Evolutionary conservation across 1,140 invertebrate genomes (phyloP), one percentile per base, ranked within the genome.

Genomic region (Piezodorus guildinii): DNA sequence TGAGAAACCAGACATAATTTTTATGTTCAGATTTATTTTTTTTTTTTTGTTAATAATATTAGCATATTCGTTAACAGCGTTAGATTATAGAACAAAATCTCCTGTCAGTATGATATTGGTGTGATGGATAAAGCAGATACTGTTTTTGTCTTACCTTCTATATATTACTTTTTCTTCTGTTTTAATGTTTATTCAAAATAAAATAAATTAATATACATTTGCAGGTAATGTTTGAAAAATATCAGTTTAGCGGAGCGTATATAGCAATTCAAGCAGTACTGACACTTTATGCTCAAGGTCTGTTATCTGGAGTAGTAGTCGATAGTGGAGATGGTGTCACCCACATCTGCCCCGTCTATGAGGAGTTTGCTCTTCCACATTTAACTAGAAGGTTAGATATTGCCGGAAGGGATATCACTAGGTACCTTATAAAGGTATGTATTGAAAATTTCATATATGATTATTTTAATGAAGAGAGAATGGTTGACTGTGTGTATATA

Each of bases 271-370:
- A 97, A 76, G 97, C 97, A 44, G 96, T 99, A 54, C 78, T 99
- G 23, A 98, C 97, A 1, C 77, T 99, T 30, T 99, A 99, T 75
- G 96, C 97, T 64, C 96, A 99, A 83, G 97, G 94, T 66, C 79
- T 99, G 2, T 82, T 98, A 19, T 98, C 94, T 54, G 97, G 97
- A 49, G 95, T 99, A 14, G 97, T 99, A 0, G 92, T 99, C 1
- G 97, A 99, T 77, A 98, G 94, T 2, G 86, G 97, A 1, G 97
- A 99, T 77, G 97, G 97, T 63, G 97, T 99, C 0, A 99, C 97
- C 9, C 97, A 99, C 73, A 98, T 99, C 69, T 99, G 96, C 77
- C 96, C 97, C 0, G 97, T 99, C 15, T 99, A 95, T 74, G 95
- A 99, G 74, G 96, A 97, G 68, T 98, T 88, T 75, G 90, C 96